These are phyloP conservation scores for Actinemys pallida DNA, from an alignment of 2,113 vertebrate species.

Conservation along the genomic window DNA sequence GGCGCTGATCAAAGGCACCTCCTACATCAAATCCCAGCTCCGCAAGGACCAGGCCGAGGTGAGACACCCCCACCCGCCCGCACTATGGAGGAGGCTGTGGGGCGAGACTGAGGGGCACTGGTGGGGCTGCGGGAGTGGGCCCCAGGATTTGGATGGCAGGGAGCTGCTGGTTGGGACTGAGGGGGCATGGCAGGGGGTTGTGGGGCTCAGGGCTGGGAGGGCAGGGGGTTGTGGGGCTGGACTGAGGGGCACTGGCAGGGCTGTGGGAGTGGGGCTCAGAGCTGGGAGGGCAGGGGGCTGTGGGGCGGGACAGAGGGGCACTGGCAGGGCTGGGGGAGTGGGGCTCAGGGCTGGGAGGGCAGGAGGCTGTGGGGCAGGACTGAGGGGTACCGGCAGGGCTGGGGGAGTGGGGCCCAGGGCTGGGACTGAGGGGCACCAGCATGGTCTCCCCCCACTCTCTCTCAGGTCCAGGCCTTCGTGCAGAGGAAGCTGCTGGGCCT, in stretches of 20 bases:
- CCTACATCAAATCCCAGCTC: constrained; percentile 76
- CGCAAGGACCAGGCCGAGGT: constrained; percentile 77
- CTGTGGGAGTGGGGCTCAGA: neutral
- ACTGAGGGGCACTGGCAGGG: neutral
- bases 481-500: constrained; percentile 63
- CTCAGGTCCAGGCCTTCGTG: constrained; percentile 76
- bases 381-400: too few relatives aligned
- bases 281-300: neutral
- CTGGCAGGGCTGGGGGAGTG: too few relatives aligned
- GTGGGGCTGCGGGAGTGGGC: too few relatives aligned
- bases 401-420: too few relatives aligned
- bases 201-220: too few relatives aligned
- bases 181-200: neutral
- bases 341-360: too few relatives aligned
- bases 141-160: neutral
- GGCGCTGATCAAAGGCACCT: constrained; percentile 82
- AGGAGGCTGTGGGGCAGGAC: too few relatives aligned
- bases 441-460: too few relatives aligned
- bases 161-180: neutral
- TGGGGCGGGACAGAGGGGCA: too few relatives aligned
- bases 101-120: neutral
- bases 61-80: neutral
- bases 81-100: neutral
- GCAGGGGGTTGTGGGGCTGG: neutral
- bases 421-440: too few relatives aligned